Evolutionary conservation across 2,888 invertebrate species (phyloP).

Genomic region (Lasioglossum pauxillum): DNA sequence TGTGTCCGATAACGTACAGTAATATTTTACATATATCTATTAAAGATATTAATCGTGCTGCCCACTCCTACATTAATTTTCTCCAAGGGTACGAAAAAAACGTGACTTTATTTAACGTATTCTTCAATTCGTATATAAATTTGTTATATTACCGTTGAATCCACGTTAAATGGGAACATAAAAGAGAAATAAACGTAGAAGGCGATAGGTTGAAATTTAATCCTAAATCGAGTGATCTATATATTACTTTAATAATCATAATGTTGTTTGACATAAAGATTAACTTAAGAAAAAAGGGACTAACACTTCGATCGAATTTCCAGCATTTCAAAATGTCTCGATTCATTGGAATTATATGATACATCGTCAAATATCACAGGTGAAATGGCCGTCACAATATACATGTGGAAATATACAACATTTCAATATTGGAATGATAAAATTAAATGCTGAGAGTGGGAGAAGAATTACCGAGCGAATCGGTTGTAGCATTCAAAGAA

Average conservation of each 20-base stretch:
- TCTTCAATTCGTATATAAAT: slow-evolving; percentile 33
- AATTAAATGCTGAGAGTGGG: slow-evolving; percentile 79
- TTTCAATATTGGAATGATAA: slow-evolving; percentile 72
- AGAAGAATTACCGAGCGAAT: slow-evolving; percentile 62
- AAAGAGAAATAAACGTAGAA: slow-evolving; percentile 80
- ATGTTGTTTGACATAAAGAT: slow-evolving; percentile 35
- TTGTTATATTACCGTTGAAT: slow-evolving; percentile 61
- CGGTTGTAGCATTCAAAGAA: slow-evolving; percentile 44
- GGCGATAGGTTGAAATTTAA: slow-evolving; percentile 71
- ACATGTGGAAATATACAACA: slow-evolving; percentile 68
- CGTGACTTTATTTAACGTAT: slow-evolving; percentile 60
- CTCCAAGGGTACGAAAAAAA: slow-evolving; percentile 44
- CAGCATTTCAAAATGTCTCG: slow-evolving; percentile 47
- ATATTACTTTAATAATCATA: slow-evolving; percentile 63
- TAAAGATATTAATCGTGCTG: slow-evolving; percentile 27
- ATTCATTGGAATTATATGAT: slow-evolving; percentile 66
- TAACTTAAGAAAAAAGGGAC: slow-evolving; percentile 41
- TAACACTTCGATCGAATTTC: slow-evolving; percentile 48
- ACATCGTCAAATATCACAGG: slow-evolving; percentile 81
- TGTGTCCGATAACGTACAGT: slow-evolving; percentile 41
- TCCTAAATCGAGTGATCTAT: slow-evolving; percentile 54
- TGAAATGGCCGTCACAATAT: slow-evolving; percentile 78
- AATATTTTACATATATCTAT: slow-evolving; percentile 22
- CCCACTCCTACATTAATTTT: slow-evolving; percentile 52
- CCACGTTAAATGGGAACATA: slow-evolving; percentile 65